Conservation (phyloP, 2,888 invertebrate genomes). For the Bimastos eiseni region DNA sequence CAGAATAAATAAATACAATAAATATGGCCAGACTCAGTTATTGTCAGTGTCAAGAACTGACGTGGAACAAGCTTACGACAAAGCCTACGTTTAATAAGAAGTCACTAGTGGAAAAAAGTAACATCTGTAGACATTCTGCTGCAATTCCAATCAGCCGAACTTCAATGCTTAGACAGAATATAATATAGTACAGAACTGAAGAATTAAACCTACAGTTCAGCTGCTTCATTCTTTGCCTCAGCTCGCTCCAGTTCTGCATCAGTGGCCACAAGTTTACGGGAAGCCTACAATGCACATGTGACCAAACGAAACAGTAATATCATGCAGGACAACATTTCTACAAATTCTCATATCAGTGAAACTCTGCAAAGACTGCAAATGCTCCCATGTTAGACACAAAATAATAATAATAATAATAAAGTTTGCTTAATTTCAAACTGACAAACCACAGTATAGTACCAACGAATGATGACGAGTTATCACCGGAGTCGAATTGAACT, state of each 20-base stretch:
- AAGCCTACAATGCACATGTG: constrained; percentile 23
- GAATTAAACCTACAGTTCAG: constrained; percentile 27
- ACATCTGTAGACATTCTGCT: not conserved
- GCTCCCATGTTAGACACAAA: not conserved
- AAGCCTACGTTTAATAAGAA: too few relatives aligned
- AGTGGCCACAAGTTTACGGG: constrained; percentile 31
- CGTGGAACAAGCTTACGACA: too few relatives aligned
- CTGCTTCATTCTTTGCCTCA: constrained; percentile 32
- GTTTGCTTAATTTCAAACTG: not conserved
- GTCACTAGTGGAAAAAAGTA: not conserved
- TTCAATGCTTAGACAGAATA: not conserved
- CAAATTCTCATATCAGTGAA: not conserved
- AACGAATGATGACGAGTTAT: too few relatives aligned
- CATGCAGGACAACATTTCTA: not conserved
- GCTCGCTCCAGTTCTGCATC: constrained; percentile 34
- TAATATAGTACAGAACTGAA: not conserved
- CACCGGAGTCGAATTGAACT: too few relatives aligned
- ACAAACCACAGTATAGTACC: too few relatives aligned
- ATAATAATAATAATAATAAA: not conserved
- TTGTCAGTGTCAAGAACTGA: too few relatives aligned
- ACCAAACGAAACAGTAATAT: not conserved
- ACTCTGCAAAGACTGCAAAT: not conserved
- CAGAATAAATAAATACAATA: too few relatives aligned
- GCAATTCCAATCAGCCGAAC: not conserved
- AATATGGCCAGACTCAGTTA: too few relatives aligned